phyloP scores from a whole-genome alignment of 2,113 vertebrate species.

The Sceloporus tristichus region DNA sequence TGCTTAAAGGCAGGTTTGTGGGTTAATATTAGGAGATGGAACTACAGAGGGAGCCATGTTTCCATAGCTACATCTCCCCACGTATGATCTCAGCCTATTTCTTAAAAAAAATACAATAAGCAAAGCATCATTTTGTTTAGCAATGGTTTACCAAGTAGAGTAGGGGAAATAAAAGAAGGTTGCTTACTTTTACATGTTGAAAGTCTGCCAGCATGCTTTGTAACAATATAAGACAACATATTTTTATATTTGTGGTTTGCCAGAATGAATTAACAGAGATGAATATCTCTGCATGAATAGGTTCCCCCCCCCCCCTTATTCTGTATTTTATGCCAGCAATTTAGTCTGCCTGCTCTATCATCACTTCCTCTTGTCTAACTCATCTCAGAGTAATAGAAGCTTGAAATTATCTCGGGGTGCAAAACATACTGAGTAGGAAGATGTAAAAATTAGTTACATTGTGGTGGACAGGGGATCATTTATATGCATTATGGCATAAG shows the following conservation, averaged over 20 bases:
- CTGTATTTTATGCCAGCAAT: slow-evolving; percentile 9
- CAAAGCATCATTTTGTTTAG: not conserved
- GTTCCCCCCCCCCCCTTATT: slow-evolving; percentile 42
- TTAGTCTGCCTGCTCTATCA: slow-evolving; percentile 50
- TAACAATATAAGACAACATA: slow-evolving; percentile 43
- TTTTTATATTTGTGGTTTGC: slow-evolving; percentile 55
- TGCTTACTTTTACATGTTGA: not conserved
- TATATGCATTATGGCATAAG: not conserved
- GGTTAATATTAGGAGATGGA: too few relatives aligned
- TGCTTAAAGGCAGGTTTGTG: too few relatives aligned
- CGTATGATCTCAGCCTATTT: too few relatives aligned
- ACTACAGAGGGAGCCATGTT: too few relatives aligned
- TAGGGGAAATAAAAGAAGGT: slow-evolving; percentile 23
- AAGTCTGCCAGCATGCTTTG: not conserved
- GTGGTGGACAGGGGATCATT: slow-evolving; percentile 46
- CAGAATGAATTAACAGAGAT: slow-evolving; percentile 16
- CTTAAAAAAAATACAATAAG: not conserved
- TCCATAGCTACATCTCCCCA: too few relatives aligned
- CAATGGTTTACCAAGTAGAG: not conserved
- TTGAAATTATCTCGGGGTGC: slow-evolving; percentile 66
- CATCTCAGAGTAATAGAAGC: slow-evolving; percentile 54
- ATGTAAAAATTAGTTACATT: slow-evolving; percentile 47
- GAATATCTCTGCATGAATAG: slow-evolving; percentile 31
- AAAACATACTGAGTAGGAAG: slow-evolving; percentile 42
- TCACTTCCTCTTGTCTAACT: slow-evolving; percentile 47